Evolutionary conservation across 1,140 invertebrate genomes (phyloP), one percentile per base, ranked within the genome.

Genomic region (Eumeta japonica): DNA sequence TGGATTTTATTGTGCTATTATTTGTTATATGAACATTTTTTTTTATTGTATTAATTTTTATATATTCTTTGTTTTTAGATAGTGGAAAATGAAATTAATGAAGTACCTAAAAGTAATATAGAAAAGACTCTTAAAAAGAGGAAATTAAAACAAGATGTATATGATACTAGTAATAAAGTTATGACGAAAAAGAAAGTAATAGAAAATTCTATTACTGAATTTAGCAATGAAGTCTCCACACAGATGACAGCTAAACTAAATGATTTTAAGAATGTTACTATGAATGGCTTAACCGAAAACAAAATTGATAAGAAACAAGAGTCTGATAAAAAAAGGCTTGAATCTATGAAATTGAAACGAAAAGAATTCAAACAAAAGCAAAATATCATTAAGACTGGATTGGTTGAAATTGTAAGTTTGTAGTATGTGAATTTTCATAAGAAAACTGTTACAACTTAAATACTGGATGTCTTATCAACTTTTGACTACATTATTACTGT

Each of bases 241-340:
- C n/a, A n/a, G n/a, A n/a, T n/a, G n/a, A n/a, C n/a, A n/a, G n/a
- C n/a, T n/a, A n/a, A n/a, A n/a, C n/a, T n/a, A n/a, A n/a, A n/a
- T n/a, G n/a, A n/a, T n/a, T n/a, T n/a, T n/a, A n/a, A n/a, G n/a
- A n/a, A n/a, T n/a, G n/a, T n/a, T n/a, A n/a, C n/a, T n/a, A n/a
- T n/a, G n/a, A n/a, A n/a, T n/a, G n/a, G n/a, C n/a, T n/a, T n/a
- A n/a, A n/a, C n/a, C n/a, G n/a, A n/a, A n/a, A n/a, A n/a, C n/a
- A n/a, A n/a, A n/a, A n/a, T n/a, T n/a, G 50, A 57, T 24, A 73
- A 62, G 37, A 71, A 71, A 41, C 36, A 46, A 37, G 58, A 60
- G 28, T 57, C 81, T 5, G 81, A 83, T 42, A 63, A 75, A 28
- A 83, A 81, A 55, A 64, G 83, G 46, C 51, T 82, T 30, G 63